Evolutionary conservation across 2,888 invertebrate species (phyloP), one percentile per base, ranked within the genome.

Genomic region (Drosophila setosimentum): DNA sequence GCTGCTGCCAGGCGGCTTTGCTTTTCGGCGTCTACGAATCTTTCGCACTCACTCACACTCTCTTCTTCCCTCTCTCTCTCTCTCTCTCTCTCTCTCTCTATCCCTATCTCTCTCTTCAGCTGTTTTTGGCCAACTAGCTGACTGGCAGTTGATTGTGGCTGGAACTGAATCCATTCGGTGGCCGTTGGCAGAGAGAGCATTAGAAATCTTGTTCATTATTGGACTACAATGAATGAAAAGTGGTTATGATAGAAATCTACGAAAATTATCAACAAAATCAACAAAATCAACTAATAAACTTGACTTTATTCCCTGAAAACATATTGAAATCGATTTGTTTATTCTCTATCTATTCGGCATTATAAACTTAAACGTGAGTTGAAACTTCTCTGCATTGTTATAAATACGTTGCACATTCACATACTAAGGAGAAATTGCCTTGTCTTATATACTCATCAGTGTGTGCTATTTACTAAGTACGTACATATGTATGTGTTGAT

Each of bases 1-100:
- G 74, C 73, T 40, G 68, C 35, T 42, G 54, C 60, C 35, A 35
- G 65, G 65, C 27, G 62, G 65, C 29, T 59, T 71, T 53, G 53
- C 18, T 35, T 35, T 57, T 50, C 24, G 49, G 30, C 29, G 48
- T 32, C 61, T 66, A 49, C 21, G 40, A 51, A 49, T 60, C 29
- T 40, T 37, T 30, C 13, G 7, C 11, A 18, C 30, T 8, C 24
- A 16, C 45, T 45, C 7, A 45, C 16, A 45, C 16, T 1, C 2
- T 8, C 45, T 8, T 45, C 8, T 24, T 45, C 45, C 8, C 42
- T 18, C 16, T 40, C 7, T 54, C 33, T 32, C 2, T 7, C 32
- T 51, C n/a, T 51, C 32, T 51, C 30, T 50, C 0, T 53, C 3
- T 7, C 21, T 16, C n/a, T 32, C 51, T 32, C 1, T 18, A n/a